Evolutionary conservation across 2,797 vertebrate species (phyloP).

Genomic region (Ceryle rudis): DNA sequence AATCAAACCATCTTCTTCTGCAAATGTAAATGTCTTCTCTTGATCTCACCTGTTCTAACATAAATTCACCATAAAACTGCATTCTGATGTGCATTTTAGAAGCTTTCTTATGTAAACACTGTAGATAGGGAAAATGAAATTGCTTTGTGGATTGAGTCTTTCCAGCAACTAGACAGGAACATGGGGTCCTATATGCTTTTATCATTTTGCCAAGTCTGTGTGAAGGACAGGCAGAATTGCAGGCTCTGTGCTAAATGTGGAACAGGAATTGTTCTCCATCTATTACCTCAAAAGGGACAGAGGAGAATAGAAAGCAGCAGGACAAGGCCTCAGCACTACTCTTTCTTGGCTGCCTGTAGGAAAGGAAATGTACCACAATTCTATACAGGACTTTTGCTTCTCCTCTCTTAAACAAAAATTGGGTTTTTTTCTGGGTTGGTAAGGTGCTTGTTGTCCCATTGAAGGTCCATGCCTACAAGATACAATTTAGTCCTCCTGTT

Average conservation of each 20-base stretch:
- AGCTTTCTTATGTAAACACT: background rate
- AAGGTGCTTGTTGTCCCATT: background rate
- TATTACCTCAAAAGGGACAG: background rate
- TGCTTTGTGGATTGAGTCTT: background rate
- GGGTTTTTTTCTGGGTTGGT: background rate
- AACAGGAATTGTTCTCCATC: background rate
- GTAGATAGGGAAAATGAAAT: background rate
- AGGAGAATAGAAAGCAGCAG: background rate
- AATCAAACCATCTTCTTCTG: background rate
- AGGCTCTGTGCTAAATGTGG: background rate
- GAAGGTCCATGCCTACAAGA: accelerated
- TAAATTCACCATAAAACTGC: background rate
- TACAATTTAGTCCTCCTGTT: background rate
- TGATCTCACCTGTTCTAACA: background rate
- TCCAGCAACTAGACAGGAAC: background rate
- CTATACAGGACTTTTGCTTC: background rate
- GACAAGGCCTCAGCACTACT: background rate
- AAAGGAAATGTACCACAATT: background rate
- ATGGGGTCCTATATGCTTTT: background rate
- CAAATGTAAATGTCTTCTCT: background rate
- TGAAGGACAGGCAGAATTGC: constrained; percentile 13
- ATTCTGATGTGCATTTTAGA: background rate
- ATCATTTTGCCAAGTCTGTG: background rate
- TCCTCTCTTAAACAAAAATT: background rate
- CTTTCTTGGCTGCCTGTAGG: background rate